These are phyloP conservation scores for Pagrus major DNA, from an alignment of 2,113 vertebrate genomes.

Conservation along the genomic window DNA sequence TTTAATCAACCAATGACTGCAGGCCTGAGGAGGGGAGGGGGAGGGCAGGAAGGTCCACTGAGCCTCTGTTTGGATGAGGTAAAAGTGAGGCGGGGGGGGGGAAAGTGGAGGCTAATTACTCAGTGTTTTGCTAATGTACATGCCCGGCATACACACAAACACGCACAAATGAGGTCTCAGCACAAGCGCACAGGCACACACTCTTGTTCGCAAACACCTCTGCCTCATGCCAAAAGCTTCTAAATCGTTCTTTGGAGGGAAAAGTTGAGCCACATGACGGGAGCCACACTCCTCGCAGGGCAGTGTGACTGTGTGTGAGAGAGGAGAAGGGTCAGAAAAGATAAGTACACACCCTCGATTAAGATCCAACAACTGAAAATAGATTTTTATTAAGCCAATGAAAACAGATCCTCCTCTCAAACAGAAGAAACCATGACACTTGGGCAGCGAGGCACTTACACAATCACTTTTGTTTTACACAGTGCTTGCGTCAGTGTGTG, in stretches of 20 bases:
- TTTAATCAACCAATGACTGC: slow-evolving; percentile 63
- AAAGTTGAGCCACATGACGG: neutral
- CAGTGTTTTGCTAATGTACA: slow-evolving; percentile 73
- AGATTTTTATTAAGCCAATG: slow-evolving; percentile 72
- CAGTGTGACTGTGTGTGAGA: slow-evolving; percentile 2
- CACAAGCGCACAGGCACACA: slow-evolving; percentile 21
- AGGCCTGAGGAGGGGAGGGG: slow-evolving; percentile 40
- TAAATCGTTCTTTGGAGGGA: slow-evolving; percentile 9
- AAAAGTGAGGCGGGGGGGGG: slow-evolving; percentile 9
- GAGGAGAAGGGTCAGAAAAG: slow-evolving; percentile 20
- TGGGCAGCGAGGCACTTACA: slow-evolving; percentile 80
- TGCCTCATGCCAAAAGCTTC: slow-evolving; percentile 35
- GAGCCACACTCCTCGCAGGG: neutral
- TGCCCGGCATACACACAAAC: slow-evolving; percentile 54
- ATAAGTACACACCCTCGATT: slow-evolving; percentile 50
- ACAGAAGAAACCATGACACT: slow-evolving; percentile 49
- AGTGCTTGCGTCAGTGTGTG: slow-evolving; percentile 54
- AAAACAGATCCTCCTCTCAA: slow-evolving; percentile 42
- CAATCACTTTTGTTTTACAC: slow-evolving; percentile 59
- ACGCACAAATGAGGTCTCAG: slow-evolving; percentile 5
- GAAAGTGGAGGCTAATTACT: slow-evolving; percentile 36
- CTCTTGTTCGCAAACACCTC: slow-evolving; percentile 32
- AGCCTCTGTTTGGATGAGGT: slow-evolving; percentile 61
- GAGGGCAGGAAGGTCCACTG: slow-evolving; percentile 22
- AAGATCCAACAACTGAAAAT: slow-evolving; percentile 57